Base-by-base conservation (phyloP, 1,140 invertebrate species). In the Cydia pomonella region DNA sequence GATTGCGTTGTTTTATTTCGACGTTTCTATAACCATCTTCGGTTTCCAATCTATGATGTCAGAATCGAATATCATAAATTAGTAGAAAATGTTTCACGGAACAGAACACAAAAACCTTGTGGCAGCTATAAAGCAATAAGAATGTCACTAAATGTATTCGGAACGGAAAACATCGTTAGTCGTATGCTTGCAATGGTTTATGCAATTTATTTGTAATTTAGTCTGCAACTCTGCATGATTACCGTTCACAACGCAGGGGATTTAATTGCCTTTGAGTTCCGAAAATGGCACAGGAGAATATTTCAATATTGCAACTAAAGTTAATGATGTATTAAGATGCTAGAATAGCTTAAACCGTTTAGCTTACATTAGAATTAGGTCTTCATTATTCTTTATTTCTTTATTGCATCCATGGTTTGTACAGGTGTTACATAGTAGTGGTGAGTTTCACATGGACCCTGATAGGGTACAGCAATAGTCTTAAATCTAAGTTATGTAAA, bases 161-260 rank as follows among this genome's bases (percentile, higher is more conserved):
- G 18, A 21, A 16, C 53, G 18, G 53, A 18, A 59, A 59, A 59
- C 18, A 59, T 59, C 53, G 18, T 59, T 59, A 59, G 7, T n/a
- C 13, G 47, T 50, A 21, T 59, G 53, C n/a, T 59, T 10, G 53
- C 18, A n/a, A 23, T 10, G 53, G 53, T 21, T 59, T 59, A 23
- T 23, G 16, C 18, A 18, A 23, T 59, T 59, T 21, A n/a, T 59
- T 59, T 59, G 53, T 59, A 59, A 59, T 59, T 59, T 59, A 59
- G 53, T 21, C 53, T 59, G 50, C 50, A 23, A 59, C n/a, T 59
- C 10, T 50, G 47, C 53, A 59, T 59, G 53, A 59, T 10, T 59
- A 21, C 18, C n/a, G 18, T 59, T 21, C 18, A 9, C 18, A 21
- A n/a, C 13, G 18, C 6, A 59, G 44, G 3, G 44, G 4, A 18